Base-by-base conservation (phyloP, 2,888 invertebrate species). In the Galerucella nymphaeae region DNA sequence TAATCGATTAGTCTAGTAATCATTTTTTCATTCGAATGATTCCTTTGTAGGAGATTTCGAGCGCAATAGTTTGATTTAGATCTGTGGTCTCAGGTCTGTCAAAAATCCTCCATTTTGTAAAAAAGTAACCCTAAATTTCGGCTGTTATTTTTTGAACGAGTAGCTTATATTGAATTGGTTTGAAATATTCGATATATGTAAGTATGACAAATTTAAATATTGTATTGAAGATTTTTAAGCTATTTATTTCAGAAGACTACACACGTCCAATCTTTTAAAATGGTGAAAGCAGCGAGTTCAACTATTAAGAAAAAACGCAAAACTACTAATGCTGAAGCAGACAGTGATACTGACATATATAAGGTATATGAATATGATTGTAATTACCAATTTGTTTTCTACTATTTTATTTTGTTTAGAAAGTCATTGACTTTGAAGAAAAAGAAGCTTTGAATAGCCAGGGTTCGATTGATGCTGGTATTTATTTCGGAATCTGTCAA, bases 371-470 rank as follows among this genome's bases (percentile, higher is more conserved):
- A 30, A 86, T 67, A 41, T 2, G 30, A 30, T n/a, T 59, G n/a
- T 30, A n/a, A 20, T 11, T 41, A 14, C 3, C 10, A 55, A 38
- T 38, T 38, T 38, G 9, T 38, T 38, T 2, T 38, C 5, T 30
- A 38, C 30, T 38, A 16, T 16, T 58, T 69, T 69, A 66, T 86
- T 84, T 66, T 83, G 14, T 53, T 0, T 64, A 93, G 93, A 90
- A 89, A 83, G 92, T 92, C 38, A 90, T 92, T 45, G 89, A 90
- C 73, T 91, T 90, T 81, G 95, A 95, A 85, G 94, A 94, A 83
- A 88, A 90, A 38, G 94, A 94, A 87, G 92, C 94, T 1, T 87
- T 89, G 66, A 85, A 88, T 66, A 87, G 94, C 59, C 89, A 91
- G 57, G 90, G 92, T 1, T 90, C 91, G 66, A 89, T 89, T 78